Base-by-base conservation (phyloP, 1,140 invertebrate species). In the Pseudomyrmex cubaensis region DNA sequence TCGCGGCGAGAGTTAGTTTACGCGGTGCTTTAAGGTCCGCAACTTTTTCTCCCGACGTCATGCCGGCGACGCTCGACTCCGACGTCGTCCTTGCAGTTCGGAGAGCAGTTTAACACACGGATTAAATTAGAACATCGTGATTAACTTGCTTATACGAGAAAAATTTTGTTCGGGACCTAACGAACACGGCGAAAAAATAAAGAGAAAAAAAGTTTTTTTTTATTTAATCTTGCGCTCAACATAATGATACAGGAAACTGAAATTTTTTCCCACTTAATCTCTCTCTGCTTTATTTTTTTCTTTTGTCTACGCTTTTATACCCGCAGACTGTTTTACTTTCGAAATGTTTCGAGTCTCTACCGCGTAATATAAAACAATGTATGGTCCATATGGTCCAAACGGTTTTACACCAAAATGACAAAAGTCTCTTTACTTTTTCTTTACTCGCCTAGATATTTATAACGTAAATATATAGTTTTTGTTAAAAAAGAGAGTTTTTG, bases 71-170 rank as follows among this genome's bases (percentile, higher is more conserved):
- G 35, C 22, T 20, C 22, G 17, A 59, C 66, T 72, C 35, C 35
- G 35, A 35, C 56, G 22, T 59, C 54, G 44, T 2, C 59, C 15
- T 7, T 50, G 22, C 10, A 35, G 13, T 57, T 10, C 52, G 52
- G 25, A 3, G n/a, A 59, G 35, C 35, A 35, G 44, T 78, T 78
- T 50, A 72, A 15, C 44, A 4, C n/a, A 4, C 20, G 12, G n/a
- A 70, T 80, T 70, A 80, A 80, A 80, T 70, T 72, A 69, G 15
- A 78, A 69, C 20, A 35, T 69, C 15, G 67, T 12, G 15, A 48
- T 78, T 78, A 80, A 72, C 46, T 25, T 50, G 12, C 54, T 7
- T 12, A 50, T 17, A 12, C 46, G 54, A 35, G 35, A 35, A 8
- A 17, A 80, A 80, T 72, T 66, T 66, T 44, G 13, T 9, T 59